These are phyloP conservation scores for Drosophila baimaii DNA, from an alignment of 1,140 invertebrate genomes.

Conservation along the genomic window DNA sequence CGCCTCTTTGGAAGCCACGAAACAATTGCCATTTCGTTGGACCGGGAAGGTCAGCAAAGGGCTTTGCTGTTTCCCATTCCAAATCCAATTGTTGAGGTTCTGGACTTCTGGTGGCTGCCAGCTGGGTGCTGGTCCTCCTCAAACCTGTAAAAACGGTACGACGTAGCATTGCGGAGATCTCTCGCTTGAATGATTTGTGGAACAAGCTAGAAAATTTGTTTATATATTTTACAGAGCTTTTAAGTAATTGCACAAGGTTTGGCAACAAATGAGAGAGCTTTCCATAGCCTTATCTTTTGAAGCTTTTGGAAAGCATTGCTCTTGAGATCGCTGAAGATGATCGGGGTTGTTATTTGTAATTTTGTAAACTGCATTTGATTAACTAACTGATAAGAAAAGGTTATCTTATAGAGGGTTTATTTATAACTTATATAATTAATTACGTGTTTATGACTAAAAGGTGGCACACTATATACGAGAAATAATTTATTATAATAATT, in stretches of 20 bases:
- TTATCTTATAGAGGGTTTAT: no score
- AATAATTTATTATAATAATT: no score
- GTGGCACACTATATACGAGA: no score
- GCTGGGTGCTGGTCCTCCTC: constrained; percentile 19
- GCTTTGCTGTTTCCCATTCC: constrained; percentile 58
- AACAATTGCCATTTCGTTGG: constrained; percentile 59
- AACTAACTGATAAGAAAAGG: not conserved
- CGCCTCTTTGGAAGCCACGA: constrained; percentile 60
- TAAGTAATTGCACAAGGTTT: constrained; percentile 4
- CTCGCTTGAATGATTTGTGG: not conserved
- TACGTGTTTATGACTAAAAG: no score
- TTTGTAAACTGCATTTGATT: not conserved
- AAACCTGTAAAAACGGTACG: not conserved
- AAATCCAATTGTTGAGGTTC: constrained; percentile 21
- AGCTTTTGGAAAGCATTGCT: not conserved
- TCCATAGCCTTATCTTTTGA: not conserved
- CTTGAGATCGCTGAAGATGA: not conserved
- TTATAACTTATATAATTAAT: no score
- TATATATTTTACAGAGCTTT: constrained; percentile 1
- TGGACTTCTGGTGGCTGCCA: constrained; percentile 6
- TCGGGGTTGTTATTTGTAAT: not conserved
- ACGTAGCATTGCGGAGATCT: constrained; percentile 15
- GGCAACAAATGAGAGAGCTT: constrained; percentile 4
- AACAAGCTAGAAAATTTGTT: not conserved
- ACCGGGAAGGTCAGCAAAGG: constrained; percentile 56